Conservation (phyloP, 2,113 vertebrate species). For the Poicephalus gulielmi region DNA sequence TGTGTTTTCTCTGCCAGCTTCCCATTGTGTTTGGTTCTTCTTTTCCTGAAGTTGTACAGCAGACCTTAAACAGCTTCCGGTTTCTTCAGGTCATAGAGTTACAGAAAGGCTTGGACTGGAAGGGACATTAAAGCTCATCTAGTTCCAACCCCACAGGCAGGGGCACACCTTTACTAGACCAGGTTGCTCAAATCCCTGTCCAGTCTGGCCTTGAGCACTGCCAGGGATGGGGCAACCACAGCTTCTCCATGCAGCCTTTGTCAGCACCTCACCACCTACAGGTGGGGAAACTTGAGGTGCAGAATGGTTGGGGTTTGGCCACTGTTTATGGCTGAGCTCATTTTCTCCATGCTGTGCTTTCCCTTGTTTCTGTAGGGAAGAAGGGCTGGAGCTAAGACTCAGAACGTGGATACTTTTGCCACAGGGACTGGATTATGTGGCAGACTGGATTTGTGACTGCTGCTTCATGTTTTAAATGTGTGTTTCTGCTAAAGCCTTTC, state of each 20-base stretch:
- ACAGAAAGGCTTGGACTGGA: not conserved
- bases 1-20: not conserved
- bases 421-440: not conserved
- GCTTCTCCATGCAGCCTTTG: not conserved
- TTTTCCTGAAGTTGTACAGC: not conserved
- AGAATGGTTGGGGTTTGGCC: accelerated
- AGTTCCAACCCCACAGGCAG: not conserved
- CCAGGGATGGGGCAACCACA: not conserved
- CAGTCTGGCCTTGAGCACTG: not conserved
- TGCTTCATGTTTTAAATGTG: not conserved
- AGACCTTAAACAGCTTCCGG: not conserved
- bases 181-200: not conserved
- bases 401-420: not conserved
- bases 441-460: not conserved
- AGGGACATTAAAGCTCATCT: not conserved
- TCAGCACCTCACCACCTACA: not conserved
- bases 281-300: not conserved
- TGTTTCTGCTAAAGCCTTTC: not conserved
- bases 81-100: not conserved
- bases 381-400: not conserved
- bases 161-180: not conserved
- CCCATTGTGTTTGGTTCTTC: not conserved
- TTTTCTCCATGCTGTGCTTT: not conserved
- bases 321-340: not conserved
- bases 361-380: not conserved